These are phyloP conservation scores for Caracal caracal DNA, from an alignment of 2,113 vertebrate genomes.

Conservation along the genomic window DNA sequence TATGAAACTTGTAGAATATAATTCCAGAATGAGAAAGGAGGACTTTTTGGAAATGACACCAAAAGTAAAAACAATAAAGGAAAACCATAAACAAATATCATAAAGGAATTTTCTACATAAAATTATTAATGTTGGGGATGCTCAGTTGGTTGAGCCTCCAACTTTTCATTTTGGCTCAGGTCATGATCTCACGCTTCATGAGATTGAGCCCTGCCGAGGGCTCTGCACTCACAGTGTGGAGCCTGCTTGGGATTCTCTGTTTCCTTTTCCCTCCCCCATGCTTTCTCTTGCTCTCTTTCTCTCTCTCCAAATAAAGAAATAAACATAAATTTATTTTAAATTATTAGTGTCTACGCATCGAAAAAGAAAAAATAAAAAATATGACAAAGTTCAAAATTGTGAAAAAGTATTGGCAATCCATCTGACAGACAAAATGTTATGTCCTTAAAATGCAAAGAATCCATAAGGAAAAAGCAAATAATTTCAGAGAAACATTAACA, in stretches of 20 bases:
- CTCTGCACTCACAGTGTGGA: no score
- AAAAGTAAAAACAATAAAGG: neutral
- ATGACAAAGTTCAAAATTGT: neutral
- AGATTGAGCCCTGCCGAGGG: no score
- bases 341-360: neutral
- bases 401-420: neutral
- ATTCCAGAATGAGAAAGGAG: neutral
- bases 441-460: slow-evolving; percentile 29
- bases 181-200: no score
- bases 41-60: slow-evolving; percentile 6
- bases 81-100: neutral
- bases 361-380: neutral
- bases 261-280: no score
- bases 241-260: no score
- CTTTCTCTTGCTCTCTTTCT: no score
- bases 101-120: neutral
- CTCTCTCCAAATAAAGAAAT: no score
- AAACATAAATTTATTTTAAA: neutral
- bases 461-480: neutral
- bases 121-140: neutral
- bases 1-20: neutral
- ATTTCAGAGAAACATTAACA: slow-evolving; percentile 14
- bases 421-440: neutral
- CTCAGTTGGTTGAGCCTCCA: no score
- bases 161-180: no score